Evolutionary conservation across 2,797 vertebrate species (phyloP).

Genomic region (Argentina silus): DNA sequence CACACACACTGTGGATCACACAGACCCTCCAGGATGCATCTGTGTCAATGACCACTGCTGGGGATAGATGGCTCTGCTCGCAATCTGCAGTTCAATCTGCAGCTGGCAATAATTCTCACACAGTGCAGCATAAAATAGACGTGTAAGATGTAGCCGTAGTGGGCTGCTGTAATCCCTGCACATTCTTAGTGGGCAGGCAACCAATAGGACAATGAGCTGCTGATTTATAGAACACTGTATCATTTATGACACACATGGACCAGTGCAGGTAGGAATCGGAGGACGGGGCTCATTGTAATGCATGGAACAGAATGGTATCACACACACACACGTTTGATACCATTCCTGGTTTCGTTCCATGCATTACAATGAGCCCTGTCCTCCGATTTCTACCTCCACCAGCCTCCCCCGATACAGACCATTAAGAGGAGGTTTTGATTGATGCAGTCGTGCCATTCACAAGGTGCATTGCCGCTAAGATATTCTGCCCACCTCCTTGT

Average conservation of each 20-base stretch:
- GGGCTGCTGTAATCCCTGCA: not conserved
- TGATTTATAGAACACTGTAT: not conserved
- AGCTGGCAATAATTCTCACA: not conserved
- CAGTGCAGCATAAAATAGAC: not conserved
- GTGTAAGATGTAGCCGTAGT: not conserved
- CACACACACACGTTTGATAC: too few relatives aligned
- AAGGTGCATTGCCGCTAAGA: not conserved
- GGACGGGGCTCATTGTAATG: too few relatives aligned
- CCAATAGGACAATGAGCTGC: not conserved
- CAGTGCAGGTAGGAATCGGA: too few relatives aligned
- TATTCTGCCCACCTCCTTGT: not conserved
- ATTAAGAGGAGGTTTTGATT: not conserved
- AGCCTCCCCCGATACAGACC: too few relatives aligned
- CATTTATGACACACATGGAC: too few relatives aligned
- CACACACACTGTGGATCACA: not conserved
- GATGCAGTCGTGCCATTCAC: not conserved
- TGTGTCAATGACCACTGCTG: constrained; percentile 2
- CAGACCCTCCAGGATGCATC: not conserved
- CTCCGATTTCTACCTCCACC: too few relatives aligned
- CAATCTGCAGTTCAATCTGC: not conserved
- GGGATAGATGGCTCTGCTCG: not conserved
- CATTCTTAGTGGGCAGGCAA: not conserved
- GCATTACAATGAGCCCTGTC: too few relatives aligned
- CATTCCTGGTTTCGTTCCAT: not conserved
- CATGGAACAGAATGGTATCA: too few relatives aligned